Conservation (phyloP, 2,113 vertebrate species). For the Zosterops lateralis region DNA sequence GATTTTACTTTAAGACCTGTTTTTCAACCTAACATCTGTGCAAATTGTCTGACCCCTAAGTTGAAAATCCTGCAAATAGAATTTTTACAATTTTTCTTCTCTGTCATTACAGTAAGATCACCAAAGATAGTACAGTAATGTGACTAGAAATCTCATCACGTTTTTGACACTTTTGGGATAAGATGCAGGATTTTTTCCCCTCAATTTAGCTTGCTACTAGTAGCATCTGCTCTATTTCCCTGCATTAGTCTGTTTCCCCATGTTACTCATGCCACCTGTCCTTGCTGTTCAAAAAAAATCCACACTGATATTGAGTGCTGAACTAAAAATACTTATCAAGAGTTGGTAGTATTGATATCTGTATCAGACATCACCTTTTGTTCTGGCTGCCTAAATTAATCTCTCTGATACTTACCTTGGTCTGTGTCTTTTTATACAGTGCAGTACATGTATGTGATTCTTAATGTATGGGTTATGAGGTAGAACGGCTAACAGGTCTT, state of each 20-base stretch:
- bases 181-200: background rate
- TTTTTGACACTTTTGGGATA: background rate
- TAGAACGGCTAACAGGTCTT: background rate
- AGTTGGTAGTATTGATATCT: background rate
- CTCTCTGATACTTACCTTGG: background rate
- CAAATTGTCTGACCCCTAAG: background rate
- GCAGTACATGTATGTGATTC: background rate
- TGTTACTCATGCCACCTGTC: background rate
- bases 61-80: background rate
- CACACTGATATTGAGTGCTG: background rate
- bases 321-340: background rate
- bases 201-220: background rate
- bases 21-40: background rate
- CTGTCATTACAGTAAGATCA: background rate
- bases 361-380: background rate
- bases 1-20: background rate
- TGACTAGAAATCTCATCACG: background rate
- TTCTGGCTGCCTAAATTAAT: background rate
- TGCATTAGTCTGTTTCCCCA: background rate
- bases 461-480: accelerated
- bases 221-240: background rate
- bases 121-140: background rate
- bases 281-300: background rate
- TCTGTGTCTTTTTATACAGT: background rate
- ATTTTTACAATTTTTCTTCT: background rate